phyloP scores from a whole-genome alignment of 2,113 vertebrate genomes.

The Halichoeres trimaculatus region DNA sequence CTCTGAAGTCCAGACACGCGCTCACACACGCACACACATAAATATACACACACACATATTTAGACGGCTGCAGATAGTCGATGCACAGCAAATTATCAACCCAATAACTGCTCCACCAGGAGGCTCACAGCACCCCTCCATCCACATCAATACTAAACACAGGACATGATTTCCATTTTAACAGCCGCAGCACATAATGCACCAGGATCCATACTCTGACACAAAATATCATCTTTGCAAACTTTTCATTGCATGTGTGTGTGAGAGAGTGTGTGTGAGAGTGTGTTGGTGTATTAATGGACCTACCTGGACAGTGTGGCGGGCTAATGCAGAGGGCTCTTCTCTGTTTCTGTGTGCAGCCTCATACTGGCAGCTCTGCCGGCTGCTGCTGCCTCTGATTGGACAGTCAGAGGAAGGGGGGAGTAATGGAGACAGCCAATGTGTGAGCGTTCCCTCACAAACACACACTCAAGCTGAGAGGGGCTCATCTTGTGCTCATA shows the following conservation, averaged over 20 bases:
- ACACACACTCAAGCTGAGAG: slow-evolving; percentile 26
- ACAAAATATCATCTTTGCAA: slow-evolving; percentile 25
- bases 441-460: slow-evolving; percentile 56
- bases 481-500: slow-evolving; percentile 40
- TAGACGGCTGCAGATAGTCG: slow-evolving; percentile 18
- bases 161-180: slow-evolving; percentile 17
- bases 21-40: slow-evolving; percentile 14
- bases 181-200: background rate
- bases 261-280: background rate
- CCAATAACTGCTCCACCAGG: slow-evolving; percentile 25
- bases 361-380: slow-evolving; percentile 70
- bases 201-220: slow-evolving; percentile 3
- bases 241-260: slow-evolving; percentile 24
- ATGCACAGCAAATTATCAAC: slow-evolving; percentile 22
- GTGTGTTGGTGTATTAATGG: slow-evolving; percentile 18
- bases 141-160: slow-evolving; percentile 22
- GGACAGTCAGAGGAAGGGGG: slow-evolving; percentile 41
- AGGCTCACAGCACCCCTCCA: slow-evolving; percentile 9
- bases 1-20: background rate
- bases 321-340: slow-evolving; percentile 51
- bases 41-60: slow-evolving; percentile 7
- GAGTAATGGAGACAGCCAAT: slow-evolving; percentile 76
- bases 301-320: slow-evolving; percentile 77
- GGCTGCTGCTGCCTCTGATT: slow-evolving; percentile 65
- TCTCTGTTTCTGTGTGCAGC: slow-evolving; percentile 77